Evolutionary conservation across 2,888 invertebrate genomes (phyloP).

Genomic region (Apeira syringaria): DNA sequence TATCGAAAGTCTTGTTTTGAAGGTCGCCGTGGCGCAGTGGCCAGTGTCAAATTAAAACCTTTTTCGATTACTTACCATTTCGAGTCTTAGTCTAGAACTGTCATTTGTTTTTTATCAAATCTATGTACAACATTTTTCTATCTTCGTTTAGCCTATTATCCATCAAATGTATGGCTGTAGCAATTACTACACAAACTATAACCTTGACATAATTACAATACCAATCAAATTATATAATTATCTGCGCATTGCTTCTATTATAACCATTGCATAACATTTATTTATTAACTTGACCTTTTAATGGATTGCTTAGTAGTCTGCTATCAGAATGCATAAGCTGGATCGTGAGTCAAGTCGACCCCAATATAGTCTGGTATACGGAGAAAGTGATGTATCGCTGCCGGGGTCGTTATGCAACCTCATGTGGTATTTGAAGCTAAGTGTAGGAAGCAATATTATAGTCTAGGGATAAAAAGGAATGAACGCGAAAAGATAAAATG

Average conservation of each 20-base stretch:
- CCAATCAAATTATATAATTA: slow-evolving; percentile 16
- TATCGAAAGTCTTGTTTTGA: too few relatives aligned
- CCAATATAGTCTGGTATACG: slow-evolving; percentile 62
- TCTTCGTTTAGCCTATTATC: too few relatives aligned
- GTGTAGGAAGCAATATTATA: background rate
- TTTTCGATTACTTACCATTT: too few relatives aligned
- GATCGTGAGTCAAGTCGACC: slow-evolving; percentile 58
- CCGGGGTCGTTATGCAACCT: slow-evolving; percentile 61
- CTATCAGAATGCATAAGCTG: slow-evolving; percentile 66
- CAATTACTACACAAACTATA: background rate
- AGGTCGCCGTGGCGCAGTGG: too few relatives aligned
- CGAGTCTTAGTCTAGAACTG: too few relatives aligned
- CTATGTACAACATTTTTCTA: too few relatives aligned
- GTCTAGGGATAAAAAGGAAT: too few relatives aligned
- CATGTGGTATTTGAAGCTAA: slow-evolving; percentile 31
- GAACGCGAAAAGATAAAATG: too few relatives aligned
- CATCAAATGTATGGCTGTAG: too few relatives aligned
- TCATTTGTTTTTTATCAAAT: too few relatives aligned
- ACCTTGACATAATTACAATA: slow-evolving; percentile 24
- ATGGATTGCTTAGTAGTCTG: slow-evolving; percentile 49
- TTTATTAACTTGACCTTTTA: slow-evolving; percentile 52
- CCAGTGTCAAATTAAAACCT: too few relatives aligned
- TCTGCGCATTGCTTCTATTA: slow-evolving; percentile 19
- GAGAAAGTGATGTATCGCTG: slow-evolving; percentile 77
- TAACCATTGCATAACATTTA: slow-evolving; percentile 27